Evolutionary conservation across 2,797 vertebrate genomes (phyloP), one percentile per base, ranked within the genome.

Genomic region (Craterocephalus amniculus): DNA sequence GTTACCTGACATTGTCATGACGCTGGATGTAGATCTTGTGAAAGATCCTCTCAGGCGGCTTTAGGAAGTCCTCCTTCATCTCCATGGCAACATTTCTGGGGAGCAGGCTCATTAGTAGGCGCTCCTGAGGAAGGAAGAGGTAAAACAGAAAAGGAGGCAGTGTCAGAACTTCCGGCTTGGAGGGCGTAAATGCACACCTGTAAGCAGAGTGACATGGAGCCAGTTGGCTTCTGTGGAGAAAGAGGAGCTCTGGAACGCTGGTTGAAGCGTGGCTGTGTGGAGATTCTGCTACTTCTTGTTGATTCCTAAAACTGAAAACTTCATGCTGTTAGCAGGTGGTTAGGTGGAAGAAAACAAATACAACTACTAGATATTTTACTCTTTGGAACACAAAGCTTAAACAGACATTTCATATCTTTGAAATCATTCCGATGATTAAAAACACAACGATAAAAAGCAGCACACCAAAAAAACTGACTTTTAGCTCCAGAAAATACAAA

Each of bases 21-120:
- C 97, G 96, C 83, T 99, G 97, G 94, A 99, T 97, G 88, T 98
- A 99, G 89, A 98, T 98, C 93, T 99, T 98, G 92, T 98, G 97
- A 88, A 98, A 98, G 89, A 98, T 98, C 86, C 97, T 95, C 90
- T 98, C 97, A 0, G 96, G 97, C 58, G 96, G 97, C 87, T 98
- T 97, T 81, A 99, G 89, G 75, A 98, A 98, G 92, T 99, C 97
- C 92, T 98, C 97, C 86, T 98, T 98, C 97, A 99, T 97, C 95
- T 98, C 97, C 97, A 98, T 97, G 78, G 97, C 97, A 87, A 98
- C 97, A 31, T 99, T 98, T 83, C 97, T 96, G 80, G 97, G 96
- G 90, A 98, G 90, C 58, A 98, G 94, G 79, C 97, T 98, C 97
- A 98, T 98, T 87, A 98, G 91, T 49, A 98, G 95, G 74, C 97